Percentiles rank a stretch among this genome's conserved stretches.
Conservation (phyloP, 2,797 vertebrate genomes). For the Leptodactylus fallax region DNA sequence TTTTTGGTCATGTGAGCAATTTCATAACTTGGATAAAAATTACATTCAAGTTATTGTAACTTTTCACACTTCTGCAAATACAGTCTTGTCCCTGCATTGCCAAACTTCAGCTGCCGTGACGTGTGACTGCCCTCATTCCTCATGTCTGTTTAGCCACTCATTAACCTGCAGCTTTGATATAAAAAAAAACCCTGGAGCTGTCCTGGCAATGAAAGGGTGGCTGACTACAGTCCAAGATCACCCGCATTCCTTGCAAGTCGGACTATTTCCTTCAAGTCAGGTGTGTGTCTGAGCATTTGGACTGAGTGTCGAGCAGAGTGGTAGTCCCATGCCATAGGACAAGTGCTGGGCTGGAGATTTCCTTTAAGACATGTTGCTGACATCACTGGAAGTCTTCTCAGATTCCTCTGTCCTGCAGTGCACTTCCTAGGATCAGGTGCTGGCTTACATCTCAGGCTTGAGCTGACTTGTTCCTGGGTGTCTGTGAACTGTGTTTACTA, state of each 20-base stretch:
- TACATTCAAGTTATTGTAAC: neutral
- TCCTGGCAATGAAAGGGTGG: neutral
- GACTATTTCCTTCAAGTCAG: slow-evolving; percentile 70
- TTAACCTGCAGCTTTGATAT: slow-evolving; percentile 44
- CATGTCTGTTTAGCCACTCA: slow-evolving; percentile 19
- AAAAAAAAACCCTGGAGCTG: neutral
- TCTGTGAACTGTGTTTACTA: slow-evolving; percentile 65
- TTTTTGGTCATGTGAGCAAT: too few relatives aligned
- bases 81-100: neutral
- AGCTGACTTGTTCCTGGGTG: slow-evolving; percentile 79
- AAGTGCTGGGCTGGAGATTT: slow-evolving; percentile 73
- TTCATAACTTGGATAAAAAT: neutral
- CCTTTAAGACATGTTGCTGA: slow-evolving; percentile 76
- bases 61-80: slow-evolving; percentile 15
- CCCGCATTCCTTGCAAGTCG: slow-evolving; percentile 68
- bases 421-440: slow-evolving; percentile 74
- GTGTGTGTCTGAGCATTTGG: slow-evolving; percentile 69
- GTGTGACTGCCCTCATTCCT: neutral
- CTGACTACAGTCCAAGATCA: slow-evolving; percentile 71
- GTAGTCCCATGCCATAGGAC: slow-evolving; percentile 46
- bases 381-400: slow-evolving; percentile 73
- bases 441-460: slow-evolving; percentile 74
- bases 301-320: slow-evolving; percentile 49
- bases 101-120: neutral
- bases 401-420: slow-evolving; percentile 65